Evolutionary conservation across 1,140 invertebrate species (phyloP).

Genomic region (Zaprionus lachaisei): DNA sequence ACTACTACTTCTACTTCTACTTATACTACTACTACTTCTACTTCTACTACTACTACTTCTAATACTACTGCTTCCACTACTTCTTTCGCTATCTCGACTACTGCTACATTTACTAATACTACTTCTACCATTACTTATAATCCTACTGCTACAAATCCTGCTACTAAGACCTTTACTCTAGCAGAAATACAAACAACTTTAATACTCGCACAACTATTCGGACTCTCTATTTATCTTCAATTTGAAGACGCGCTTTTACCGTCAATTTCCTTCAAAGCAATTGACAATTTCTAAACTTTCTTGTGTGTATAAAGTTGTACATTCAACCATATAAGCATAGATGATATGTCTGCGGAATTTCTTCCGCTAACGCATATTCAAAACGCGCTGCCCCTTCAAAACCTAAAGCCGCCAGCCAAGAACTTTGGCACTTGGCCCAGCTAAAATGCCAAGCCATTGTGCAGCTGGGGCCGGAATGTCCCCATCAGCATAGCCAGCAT

Average conservation of each 20-base stretch:
- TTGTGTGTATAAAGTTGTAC: not conserved
- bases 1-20: not conserved
- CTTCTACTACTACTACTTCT: not conserved
- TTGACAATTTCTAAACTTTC: not conserved
- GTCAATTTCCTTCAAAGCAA: not conserved
- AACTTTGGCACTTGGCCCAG: conserved; percentile 19
- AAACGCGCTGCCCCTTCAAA: not conserved
- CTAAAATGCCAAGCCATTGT: conserved; percentile 32
- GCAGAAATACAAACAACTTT: too few species aligned
- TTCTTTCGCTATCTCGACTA: too few species aligned
- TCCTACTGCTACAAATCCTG: too few species aligned
- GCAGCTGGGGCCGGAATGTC: conserved; percentile 20
- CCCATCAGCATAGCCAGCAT: conserved; percentile 6
- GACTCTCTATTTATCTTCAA: not conserved
- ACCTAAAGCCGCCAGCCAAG: too few species aligned
- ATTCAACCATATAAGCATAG: not conserved
- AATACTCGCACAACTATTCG: too few species aligned
- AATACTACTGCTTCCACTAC: not conserved
- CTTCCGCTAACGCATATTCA: not conserved
- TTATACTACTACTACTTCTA: not conserved
- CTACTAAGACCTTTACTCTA: too few species aligned
- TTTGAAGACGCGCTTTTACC: not conserved
- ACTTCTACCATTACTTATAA: not conserved
- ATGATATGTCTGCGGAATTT: not conserved
- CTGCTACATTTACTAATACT: not conserved